A percentile compares a stretch with the other conserved stretches of the same genome.
Evolutionary conservation across 2,113 vertebrate species (phyloP).

Genomic region (Nerophis lumbriciformis): DNA sequence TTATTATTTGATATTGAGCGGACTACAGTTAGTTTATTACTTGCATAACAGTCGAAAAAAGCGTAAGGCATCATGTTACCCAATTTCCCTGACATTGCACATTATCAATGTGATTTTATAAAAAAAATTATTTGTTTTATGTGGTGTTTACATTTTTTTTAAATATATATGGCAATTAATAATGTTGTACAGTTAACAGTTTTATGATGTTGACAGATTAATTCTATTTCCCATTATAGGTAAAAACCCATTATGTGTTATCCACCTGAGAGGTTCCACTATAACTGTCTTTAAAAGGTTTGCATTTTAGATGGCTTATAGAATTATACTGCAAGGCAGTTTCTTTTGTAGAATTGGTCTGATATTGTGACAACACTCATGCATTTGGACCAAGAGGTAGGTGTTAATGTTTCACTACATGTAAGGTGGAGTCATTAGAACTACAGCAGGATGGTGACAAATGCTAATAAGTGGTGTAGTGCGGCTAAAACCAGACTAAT

Average conservation of each 20-base stretch:
- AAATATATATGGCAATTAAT: not conserved
- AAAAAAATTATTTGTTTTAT: not conserved
- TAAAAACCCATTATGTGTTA: not conserved
- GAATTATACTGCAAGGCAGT: too few species aligned
- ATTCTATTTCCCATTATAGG: not conserved
- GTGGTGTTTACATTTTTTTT: not conserved
- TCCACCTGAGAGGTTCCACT: not conserved
- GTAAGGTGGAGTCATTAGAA: slow-evolving; percentile 41
- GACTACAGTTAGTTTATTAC: too few species aligned
- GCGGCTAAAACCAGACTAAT: slow-evolving; percentile 4
- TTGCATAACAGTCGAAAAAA: too few species aligned
- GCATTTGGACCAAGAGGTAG: not conserved
- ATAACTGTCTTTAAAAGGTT: not conserved
- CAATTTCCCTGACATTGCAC: too few species aligned
- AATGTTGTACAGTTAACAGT: not conserved
- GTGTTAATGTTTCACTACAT: slow-evolving; percentile 49
- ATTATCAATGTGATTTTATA: too few species aligned
- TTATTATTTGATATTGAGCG: too few species aligned
- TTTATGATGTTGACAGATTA: not conserved
- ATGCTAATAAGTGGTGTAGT: slow-evolving; percentile 8
- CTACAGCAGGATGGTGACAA: slow-evolving; percentile 41
- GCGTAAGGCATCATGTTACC: too few species aligned
- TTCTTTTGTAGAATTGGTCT: not conserved
- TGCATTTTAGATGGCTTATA: too few species aligned
- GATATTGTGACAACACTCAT: slow-evolving; percentile 48